phyloP scores from a whole-genome alignment of 1,140 invertebrate genomes.

The Drosophila sp. region DNA sequence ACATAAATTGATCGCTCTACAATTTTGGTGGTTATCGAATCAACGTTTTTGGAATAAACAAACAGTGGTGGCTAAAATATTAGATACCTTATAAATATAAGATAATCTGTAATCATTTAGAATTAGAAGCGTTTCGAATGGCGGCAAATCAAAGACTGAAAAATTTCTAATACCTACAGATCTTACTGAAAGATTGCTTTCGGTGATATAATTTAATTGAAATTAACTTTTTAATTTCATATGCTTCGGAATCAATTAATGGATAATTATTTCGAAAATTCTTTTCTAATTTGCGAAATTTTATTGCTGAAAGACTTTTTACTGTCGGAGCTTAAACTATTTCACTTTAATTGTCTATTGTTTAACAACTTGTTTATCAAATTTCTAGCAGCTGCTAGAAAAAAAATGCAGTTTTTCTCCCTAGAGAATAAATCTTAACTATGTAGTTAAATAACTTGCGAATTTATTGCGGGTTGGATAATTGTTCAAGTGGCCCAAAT shows the following conservation, averaged over 20 bases:
- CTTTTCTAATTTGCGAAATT: neutral
- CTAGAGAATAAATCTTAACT: conserved; percentile 8
- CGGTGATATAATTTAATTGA: too few species aligned
- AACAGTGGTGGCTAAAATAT: neutral
- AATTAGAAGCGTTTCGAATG: too few species aligned
- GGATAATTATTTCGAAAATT: neutral
- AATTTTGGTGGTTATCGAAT: too few species aligned
- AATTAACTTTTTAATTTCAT: too few species aligned
- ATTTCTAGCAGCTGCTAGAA: conserved; percentile 16
- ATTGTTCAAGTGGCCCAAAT: conserved; percentile 8
- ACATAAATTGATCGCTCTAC: too few species aligned
- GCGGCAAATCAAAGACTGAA: too few species aligned
- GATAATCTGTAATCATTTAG: too few species aligned
- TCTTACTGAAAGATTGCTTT: too few species aligned
- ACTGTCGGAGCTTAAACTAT: neutral
- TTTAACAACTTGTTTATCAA: neutral
- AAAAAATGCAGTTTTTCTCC: neutral
- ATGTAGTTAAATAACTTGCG: too few species aligned
- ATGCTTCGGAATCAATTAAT: too few species aligned
- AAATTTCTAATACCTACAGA: too few species aligned
- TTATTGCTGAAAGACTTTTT: conserved; percentile 8
- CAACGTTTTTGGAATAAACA: too few species aligned
- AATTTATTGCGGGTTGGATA: conserved; percentile 6
- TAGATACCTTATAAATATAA: neutral
- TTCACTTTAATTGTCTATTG: conserved; percentile 12